These are phyloP conservation scores for Agonopterix alstromeriana DNA, from an alignment of 2,888 invertebrate species.

Conservation along the genomic window DNA sequence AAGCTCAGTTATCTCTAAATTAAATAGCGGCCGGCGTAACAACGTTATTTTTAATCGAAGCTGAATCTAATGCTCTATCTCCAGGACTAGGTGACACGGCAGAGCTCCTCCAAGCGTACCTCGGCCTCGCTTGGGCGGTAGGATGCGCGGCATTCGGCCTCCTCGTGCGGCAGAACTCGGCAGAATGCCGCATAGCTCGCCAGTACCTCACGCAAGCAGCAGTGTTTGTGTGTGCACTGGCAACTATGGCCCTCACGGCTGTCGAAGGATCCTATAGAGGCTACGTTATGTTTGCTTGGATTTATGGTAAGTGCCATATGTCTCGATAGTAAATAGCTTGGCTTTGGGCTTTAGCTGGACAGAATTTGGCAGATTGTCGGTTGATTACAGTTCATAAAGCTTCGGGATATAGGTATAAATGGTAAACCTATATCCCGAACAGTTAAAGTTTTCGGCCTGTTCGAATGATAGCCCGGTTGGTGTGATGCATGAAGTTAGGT, in stretches of 20 bases:
- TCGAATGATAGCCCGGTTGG: too few species aligned
- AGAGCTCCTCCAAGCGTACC: conserved; percentile 82
- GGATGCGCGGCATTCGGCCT: conserved; percentile 89
- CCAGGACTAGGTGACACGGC: conserved; percentile 77
- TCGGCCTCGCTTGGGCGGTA: conserved; percentile 89
- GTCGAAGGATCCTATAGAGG: conserved; percentile 86
- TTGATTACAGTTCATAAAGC: too few species aligned
- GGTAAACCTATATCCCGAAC: too few species aligned
- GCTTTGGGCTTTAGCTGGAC: too few species aligned
- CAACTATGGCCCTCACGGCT: conserved; percentile 85
- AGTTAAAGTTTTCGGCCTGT: too few species aligned
- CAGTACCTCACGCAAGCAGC: conserved; percentile 91
- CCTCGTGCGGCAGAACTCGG: conserved; percentile 87
- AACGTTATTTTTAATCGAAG: too few species aligned
- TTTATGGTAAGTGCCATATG: conserved; percentile 78
- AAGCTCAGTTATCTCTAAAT: too few species aligned
- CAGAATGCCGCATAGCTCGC: conserved; percentile 89
- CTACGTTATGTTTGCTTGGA: conserved; percentile 88
- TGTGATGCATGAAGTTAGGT: too few species aligned
- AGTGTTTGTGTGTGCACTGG: conserved; percentile 85
- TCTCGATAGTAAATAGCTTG: neutral
- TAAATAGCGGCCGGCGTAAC: too few species aligned
- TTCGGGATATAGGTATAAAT: too few species aligned
- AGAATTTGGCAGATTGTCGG: too few species aligned
- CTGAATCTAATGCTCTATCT: neutral